Conservation (phyloP, 2,797 vertebrate genomes). For the Chanos chanos region DNA sequence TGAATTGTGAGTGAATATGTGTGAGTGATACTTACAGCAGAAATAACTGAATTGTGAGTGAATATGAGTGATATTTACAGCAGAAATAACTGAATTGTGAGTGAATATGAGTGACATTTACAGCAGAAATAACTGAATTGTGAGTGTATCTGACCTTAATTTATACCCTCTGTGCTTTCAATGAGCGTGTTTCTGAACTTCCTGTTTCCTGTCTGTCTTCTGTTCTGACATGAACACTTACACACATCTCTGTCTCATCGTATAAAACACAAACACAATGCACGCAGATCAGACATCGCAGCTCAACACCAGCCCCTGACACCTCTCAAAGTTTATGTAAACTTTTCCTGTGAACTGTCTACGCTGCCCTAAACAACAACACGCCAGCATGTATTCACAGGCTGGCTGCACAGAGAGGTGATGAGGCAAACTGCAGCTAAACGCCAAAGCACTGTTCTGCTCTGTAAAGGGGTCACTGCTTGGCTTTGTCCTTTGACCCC, state of each 20-base stretch:
- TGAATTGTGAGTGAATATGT: too few species aligned
- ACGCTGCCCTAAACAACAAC: not conserved
- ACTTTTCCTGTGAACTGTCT: too few species aligned
- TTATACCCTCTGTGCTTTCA: too few species aligned
- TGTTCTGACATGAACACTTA: constrained; percentile 1
- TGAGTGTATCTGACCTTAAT: too few species aligned
- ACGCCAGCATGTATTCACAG: not conserved
- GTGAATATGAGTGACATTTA: too few species aligned
- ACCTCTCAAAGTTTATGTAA: too few species aligned
- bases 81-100: too few species aligned
- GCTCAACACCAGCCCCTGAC: not conserved
- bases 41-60: too few species aligned
- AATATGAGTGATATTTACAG: too few species aligned
- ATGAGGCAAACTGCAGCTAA: not conserved
- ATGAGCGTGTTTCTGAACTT: constrained; percentile 27
- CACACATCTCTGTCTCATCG: not conserved
- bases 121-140: too few species aligned
- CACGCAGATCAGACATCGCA: too few species aligned
- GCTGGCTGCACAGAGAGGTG: not conserved
- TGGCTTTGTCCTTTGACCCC: constrained; percentile 33
- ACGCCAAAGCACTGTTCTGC: constrained; percentile 1
- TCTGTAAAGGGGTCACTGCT: not conserved
- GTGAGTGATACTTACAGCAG: too few species aligned
- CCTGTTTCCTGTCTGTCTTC: constrained; percentile 31
- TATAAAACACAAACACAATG: not conserved